Evolutionary conservation across 2,888 invertebrate species (phyloP), one percentile per base, ranked within the genome.

Genomic region (Willowsia nigromaculata): DNA sequence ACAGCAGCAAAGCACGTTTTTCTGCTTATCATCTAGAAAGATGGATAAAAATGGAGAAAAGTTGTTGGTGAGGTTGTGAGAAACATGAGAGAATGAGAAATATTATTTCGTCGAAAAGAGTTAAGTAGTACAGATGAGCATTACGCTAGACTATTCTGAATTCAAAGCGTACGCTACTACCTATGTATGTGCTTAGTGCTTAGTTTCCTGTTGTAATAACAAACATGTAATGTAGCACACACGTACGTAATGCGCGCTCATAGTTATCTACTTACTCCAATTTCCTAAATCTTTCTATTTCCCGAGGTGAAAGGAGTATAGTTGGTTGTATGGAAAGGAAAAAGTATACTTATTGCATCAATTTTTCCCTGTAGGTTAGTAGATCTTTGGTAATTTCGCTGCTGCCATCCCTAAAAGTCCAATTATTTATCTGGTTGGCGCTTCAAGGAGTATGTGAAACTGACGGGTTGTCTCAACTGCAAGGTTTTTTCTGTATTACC

Each of bases 351-450:
- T 74, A 85, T 86, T 86, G 65, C 62, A 78, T 76, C 85, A 78
- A 86, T 86, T 86, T 86, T 81, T 87, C 87, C 87, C 87, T 87
- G 87, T 87, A 81, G 87, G 87, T 87, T 87, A 87, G 53, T 68
- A 81, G 87, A 87, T 80, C 80, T 81, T 40, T 50, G 87, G 81
- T 71, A 87, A 87, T 87, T 87, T 56, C 27, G 47, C 6, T n/a
- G 37, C 71, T 80, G 87, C 71, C 81, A 81, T 81, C 13, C 43
- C 87, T 86, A 59, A 80, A 87, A 87, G 71, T 87, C 71, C 81
- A 87, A 87, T 87, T 81, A 87, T 81, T 87, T 87, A 87, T 80
- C 56, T 81, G 47, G 85, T 50, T 83, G 74, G 74, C 85, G 62
- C 53, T 71, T 84, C 56, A 74, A 74, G 84, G 56, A 53, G 56